Evolutionary conservation across 1,140 invertebrate genomes (phyloP), one percentile per base, ranked within the genome.

Genomic region (Cheumatopsyche charites): DNA sequence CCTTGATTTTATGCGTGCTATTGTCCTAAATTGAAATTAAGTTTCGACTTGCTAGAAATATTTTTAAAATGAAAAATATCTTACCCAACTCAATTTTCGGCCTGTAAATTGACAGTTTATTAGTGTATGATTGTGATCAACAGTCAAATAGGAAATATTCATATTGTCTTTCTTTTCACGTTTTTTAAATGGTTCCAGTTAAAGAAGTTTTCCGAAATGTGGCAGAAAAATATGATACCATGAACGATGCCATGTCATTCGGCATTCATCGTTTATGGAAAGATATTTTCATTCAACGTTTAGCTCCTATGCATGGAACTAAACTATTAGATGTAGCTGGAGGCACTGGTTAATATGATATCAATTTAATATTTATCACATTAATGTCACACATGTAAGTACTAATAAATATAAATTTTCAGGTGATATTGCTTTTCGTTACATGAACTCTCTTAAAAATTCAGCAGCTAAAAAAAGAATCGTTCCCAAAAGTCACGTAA

Each of bases 231-330:
- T 99, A 99, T 83, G 98, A 99, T 82, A 74, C 92, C 61, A 99
- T 99, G 98, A 99, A 99, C 83, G 98, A 99, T 89, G 89, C 88
- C 0, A 98, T 99, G 96, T 98, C 95, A 74, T 83, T 91, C 73
- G 97, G 97, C 17, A 89, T 99, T 72, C 98, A 99, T 83, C 84
- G 97, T 65, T 76, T 98, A 1, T 99, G 98, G 98, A 99, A 99
- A 82, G 95, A 99, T 83, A 89, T 92, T 43, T 98, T 99, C 78
- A 90, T 99, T 61, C 85, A 90, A 71, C 87, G 88, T 72, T 80
- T 99, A 15, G 87, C 87, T 6, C 96, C 97, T 0, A 87, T 87
- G 19, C 87, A 88, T 75, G 90, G 91, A 13, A 94, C 91, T 19
- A 89, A 90, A 75, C 83, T 98, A 1, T 80, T 99, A 23, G 98